phyloP scores from a whole-genome alignment of 2,888 invertebrate genomes.

The Aphodius granarius region DNA sequence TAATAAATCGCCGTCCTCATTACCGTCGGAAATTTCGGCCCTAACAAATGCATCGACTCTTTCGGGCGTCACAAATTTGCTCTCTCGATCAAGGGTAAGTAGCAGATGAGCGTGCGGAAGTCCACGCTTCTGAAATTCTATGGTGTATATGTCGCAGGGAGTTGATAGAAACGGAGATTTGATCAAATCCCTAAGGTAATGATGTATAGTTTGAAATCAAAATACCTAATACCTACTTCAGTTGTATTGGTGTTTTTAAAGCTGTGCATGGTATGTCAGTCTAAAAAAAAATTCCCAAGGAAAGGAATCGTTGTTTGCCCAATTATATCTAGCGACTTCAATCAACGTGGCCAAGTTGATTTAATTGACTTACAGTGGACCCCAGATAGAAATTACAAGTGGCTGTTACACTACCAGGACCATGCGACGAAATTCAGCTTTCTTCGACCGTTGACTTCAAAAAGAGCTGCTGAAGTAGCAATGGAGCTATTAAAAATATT shows the following conservation, averaged over 20 bases:
- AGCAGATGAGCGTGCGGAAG: not conserved
- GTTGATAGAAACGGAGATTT: no score
- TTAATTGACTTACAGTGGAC: conserved; percentile 28
- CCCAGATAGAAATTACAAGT: conserved; percentile 25
- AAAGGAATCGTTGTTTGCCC: conserved; percentile 27
- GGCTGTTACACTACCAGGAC: conserved; percentile 37
- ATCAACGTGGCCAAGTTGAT: conserved; percentile 27
- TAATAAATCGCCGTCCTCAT: not conserved
- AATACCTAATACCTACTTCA: conserved; percentile 14
- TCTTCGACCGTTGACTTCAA: conserved; percentile 24
- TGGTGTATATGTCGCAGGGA: not conserved
- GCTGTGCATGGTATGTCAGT: conserved; percentile 26
- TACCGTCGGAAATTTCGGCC: not conserved
- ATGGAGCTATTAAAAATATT: conserved; percentile 27
- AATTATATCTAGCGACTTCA: conserved; percentile 29
- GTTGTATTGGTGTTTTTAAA: conserved; percentile 29
- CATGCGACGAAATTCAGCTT: conserved; percentile 40
- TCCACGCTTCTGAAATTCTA: not conserved
- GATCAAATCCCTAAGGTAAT: no score
- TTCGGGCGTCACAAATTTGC: not conserved
- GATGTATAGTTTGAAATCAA: conserved; percentile 20
- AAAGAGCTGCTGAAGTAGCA: conserved; percentile 27
- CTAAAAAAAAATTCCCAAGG: conserved; percentile 25
- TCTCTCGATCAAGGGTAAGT: not conserved
- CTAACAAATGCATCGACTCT: not conserved